Percentiles rank a stretch among this genome's conserved stretches.
Evolutionary conservation across 2,888 invertebrate species (phyloP).

Genomic region (Eueremaeus valkanovi): DNA sequence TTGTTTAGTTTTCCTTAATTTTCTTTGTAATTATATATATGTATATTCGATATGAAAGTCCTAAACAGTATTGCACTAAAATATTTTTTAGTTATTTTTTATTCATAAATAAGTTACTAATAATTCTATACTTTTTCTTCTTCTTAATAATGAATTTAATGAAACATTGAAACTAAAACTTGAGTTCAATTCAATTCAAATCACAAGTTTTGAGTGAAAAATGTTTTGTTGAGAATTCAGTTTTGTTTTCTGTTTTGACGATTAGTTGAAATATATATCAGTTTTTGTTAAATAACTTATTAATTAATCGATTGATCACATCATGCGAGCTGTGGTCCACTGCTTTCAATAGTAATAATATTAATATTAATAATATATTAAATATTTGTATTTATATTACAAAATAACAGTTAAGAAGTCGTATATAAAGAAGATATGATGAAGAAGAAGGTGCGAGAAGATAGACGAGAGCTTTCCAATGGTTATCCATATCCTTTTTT

Average conservation of each 20-base stretch:
- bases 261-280: slow-evolving; percentile 20
- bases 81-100: background rate
- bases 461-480: slow-evolving; percentile 17
- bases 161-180: background rate
- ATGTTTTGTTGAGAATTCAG: background rate
- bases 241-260: background rate
- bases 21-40: background rate
- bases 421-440: slow-evolving; percentile 17
- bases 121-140: background rate
- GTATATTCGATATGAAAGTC: background rate
- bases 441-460: slow-evolving; percentile 27
- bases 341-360: slow-evolving; percentile 24
- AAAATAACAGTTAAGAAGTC: slow-evolving; percentile 27
- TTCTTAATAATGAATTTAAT: background rate
- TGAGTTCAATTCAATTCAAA: background rate
- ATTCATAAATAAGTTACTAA: slow-evolving; percentile 3
- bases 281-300: background rate
- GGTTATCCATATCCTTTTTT: background rate
- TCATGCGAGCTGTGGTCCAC: slow-evolving; percentile 32
- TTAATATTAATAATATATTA: no score
- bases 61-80: slow-evolving; percentile 13
- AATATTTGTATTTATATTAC: slow-evolving; percentile 25
- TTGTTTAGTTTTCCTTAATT: background rate
- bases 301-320: slow-evolving; percentile 29
- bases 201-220: background rate